Percentiles rank a stretch among this genome's conserved stretches.
These are phyloP conservation scores for Agrochola lychnidis DNA, from an alignment of 2,888 invertebrate species.

Conservation along the genomic window DNA sequence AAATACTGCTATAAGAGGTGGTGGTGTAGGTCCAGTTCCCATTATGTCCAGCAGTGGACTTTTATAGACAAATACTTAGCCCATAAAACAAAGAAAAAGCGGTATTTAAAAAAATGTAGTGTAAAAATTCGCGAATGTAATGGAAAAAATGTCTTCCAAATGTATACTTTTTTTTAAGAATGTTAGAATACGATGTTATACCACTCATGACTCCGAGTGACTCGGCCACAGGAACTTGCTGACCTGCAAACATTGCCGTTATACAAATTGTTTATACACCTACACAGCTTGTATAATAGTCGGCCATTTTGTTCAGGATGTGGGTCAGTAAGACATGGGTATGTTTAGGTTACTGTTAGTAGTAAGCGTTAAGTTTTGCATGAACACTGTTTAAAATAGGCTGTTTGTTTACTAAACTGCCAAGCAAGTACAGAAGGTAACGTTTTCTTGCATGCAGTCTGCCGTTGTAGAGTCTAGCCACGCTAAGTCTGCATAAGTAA, in stretches of 20 bases:
- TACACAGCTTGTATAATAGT: slow-evolving; percentile 18
- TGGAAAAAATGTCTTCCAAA: slow-evolving; percentile 69
- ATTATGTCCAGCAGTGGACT: neutral
- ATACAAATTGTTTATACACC: slow-evolving; percentile 49
- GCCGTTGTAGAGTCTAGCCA: too few relatives aligned
- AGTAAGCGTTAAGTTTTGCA: slow-evolving; percentile 10
- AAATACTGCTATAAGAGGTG: too few relatives aligned
- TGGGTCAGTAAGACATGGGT: neutral
- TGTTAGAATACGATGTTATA: slow-evolving; percentile 72
- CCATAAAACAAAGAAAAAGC: neutral
- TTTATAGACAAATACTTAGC: too few relatives aligned
- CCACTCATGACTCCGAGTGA: slow-evolving; percentile 88
- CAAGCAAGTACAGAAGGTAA: too few relatives aligned
- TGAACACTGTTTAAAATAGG: neutral
- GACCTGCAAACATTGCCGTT: slow-evolving; percentile 81
- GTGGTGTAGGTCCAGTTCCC: neutral
- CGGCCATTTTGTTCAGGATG: slow-evolving; percentile 21
- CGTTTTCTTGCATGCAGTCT: too few relatives aligned
- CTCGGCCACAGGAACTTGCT: slow-evolving; percentile 89
- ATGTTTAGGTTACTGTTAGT: neutral
- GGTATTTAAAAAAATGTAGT: too few relatives aligned
- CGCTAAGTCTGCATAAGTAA: too few relatives aligned
- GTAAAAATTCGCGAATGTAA: too few relatives aligned
- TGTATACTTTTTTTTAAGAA: slow-evolving; percentile 68
- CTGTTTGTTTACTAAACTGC: too few relatives aligned